These are phyloP conservation scores for Agriopis aurantiaria DNA, from an alignment of 2,888 invertebrate species.

Conservation along the genomic window DNA sequence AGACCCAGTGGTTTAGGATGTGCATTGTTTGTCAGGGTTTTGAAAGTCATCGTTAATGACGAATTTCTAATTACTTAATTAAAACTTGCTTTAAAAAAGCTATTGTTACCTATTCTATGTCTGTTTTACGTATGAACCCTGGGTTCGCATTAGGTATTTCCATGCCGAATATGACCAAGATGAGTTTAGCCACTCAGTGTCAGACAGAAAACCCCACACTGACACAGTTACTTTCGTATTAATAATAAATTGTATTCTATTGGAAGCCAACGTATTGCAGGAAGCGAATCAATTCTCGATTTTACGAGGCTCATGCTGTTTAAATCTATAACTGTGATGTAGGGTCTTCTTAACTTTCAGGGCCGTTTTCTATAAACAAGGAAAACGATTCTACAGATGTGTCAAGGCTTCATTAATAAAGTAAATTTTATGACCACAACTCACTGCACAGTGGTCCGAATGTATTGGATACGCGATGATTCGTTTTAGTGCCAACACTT, in stretches of 20 bases:
- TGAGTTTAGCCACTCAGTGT: not conserved
- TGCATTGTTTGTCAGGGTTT: too few species aligned
- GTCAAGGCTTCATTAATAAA: constrained; percentile 70
- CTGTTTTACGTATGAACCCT: too few species aligned
- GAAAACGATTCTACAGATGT: constrained; percentile 69
- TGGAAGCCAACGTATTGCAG: constrained; percentile 35
- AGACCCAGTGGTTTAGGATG: too few species aligned
- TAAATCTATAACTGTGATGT: constrained; percentile 57
- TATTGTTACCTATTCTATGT: too few species aligned
- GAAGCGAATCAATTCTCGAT: constrained; percentile 43
- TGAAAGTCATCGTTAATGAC: too few species aligned
- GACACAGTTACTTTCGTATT: not conserved
- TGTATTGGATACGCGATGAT: constrained; percentile 17
- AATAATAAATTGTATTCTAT: not conserved
- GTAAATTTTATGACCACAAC: constrained; percentile 62
- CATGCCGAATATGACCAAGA: not conserved
- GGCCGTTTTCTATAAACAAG: constrained; percentile 69
- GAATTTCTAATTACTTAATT: too few species aligned
- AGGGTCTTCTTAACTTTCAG: constrained; percentile 63
- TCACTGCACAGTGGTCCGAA: constrained; percentile 47
- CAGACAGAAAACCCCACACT: not conserved
- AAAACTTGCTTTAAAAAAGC: too few species aligned
- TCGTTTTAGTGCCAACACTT: constrained; percentile 8
- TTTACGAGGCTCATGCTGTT: constrained; percentile 48
- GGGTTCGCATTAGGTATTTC: too few species aligned